Conservation (phyloP, 2,888 invertebrate species). For the Drosophila heteroneura region DNA sequence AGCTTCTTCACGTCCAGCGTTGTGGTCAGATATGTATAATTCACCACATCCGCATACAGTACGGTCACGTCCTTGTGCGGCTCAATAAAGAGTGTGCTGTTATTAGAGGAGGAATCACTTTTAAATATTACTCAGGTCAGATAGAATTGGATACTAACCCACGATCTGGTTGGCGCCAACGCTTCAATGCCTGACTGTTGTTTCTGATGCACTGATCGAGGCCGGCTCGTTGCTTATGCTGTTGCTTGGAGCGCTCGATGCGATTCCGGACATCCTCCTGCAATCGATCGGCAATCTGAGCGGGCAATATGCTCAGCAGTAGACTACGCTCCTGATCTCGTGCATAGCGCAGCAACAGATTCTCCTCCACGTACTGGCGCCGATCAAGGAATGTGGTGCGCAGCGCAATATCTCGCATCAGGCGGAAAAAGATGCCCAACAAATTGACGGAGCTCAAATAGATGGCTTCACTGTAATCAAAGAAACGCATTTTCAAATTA, state of each 20-base stretch:
- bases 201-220: slow-evolving; percentile 48
- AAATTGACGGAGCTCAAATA: slow-evolving; percentile 89
- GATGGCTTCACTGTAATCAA: slow-evolving; percentile 86
- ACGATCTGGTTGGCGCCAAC: slow-evolving; percentile 84
- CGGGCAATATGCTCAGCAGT: slow-evolving; percentile 93
- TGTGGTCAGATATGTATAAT: slow-evolving; percentile 92
- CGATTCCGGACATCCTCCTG: slow-evolving; percentile 87
- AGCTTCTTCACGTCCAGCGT: slow-evolving; percentile 92
- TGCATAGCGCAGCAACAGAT: slow-evolving; percentile 92
- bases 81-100: slow-evolving; percentile 94
- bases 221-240: slow-evolving; percentile 58
- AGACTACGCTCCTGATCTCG: slow-evolving; percentile 96
- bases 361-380: slow-evolving; percentile 94
- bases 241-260: slow-evolving; percentile 86
- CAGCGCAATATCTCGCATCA: slow-evolving; percentile 95
- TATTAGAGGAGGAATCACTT: too few relatives aligned
- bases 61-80: slow-evolving; percentile 95
- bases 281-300: slow-evolving; percentile 90
- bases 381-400: slow-evolving; percentile 94
- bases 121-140: background rate
- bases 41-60: slow-evolving; percentile 96
- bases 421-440: slow-evolving; percentile 94
- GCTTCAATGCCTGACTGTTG: slow-evolving; percentile 65
- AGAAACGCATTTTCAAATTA: background rate
- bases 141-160: slow-evolving; percentile 65